Percentiles rank a stretch among this genome's conserved stretches.
phyloP scores from a whole-genome alignment of 2,797 vertebrate species.

The Ara ararauna region DNA sequence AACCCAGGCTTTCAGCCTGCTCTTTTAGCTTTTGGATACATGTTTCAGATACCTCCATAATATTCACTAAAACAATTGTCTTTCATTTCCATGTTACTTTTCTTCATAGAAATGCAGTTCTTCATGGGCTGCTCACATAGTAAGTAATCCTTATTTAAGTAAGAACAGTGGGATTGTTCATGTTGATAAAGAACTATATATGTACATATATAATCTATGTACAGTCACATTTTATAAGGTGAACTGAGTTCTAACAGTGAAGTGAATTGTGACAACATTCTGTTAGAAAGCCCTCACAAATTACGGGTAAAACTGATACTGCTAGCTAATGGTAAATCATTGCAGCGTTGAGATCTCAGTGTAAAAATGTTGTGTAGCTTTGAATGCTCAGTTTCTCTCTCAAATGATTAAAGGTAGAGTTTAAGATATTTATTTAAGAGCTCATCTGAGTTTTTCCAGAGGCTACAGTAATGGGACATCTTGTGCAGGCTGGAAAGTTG shows the following conservation, averaged over 20 bases:
- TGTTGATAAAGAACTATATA: not conserved
- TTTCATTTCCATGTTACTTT: not conserved
- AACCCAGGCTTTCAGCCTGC: not conserved
- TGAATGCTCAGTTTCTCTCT: not conserved
- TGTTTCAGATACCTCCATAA: not conserved
- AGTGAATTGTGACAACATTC: not conserved
- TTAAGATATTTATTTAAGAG: not conserved
- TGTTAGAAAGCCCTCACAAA: not conserved
- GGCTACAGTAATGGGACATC: not conserved
- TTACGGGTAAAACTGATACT: not conserved
- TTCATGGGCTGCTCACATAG: not conserved
- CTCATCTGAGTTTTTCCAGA: not conserved
- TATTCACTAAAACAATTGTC: not conserved
- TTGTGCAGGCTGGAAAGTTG: not conserved
- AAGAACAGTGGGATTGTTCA: not conserved
- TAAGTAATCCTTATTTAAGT: not conserved
- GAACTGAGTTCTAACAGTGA: not conserved
- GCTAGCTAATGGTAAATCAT: not conserved
- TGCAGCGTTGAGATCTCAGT: not conserved
- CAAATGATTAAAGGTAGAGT: not conserved
- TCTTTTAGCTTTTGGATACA: not conserved
- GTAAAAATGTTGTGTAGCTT: not conserved
- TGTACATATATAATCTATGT: not conserved
- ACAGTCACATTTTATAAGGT: not conserved
- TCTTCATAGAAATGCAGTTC: not conserved